phyloP scores from a whole-genome alignment of 2,797 vertebrate genomes.

The Holocentrus rufus region DNA sequence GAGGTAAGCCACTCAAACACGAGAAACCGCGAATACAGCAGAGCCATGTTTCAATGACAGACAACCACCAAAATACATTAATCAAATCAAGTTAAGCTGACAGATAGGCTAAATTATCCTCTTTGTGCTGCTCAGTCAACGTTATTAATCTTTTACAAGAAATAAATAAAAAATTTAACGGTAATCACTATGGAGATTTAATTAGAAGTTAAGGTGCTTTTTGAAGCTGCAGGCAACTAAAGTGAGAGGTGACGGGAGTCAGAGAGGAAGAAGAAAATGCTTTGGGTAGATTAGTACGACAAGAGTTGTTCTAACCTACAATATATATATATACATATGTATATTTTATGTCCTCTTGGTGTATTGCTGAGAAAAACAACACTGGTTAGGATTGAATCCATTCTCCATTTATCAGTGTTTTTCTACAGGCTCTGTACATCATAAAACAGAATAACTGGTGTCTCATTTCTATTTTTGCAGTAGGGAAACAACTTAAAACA shows the following conservation, averaged over 20 bases:
- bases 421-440: not conserved
- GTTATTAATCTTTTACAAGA: conserved; percentile 72
- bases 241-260: conserved; percentile 30
- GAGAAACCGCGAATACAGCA: conserved; percentile 35
- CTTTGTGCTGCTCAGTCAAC: conserved; percentile 61
- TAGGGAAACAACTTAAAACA: no score
- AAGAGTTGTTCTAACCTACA: conserved; percentile 1
- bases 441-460: no score
- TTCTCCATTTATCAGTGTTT: not conserved
- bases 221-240: conserved; percentile 40
- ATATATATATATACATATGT: not conserved
- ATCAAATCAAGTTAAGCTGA: conserved; percentile 73
- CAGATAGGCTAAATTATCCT: conserved; percentile 71
- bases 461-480: no score
- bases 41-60: conserved; percentile 62
- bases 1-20: conserved; percentile 29
- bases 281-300: conserved; percentile 10
- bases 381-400: no score
- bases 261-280: conserved; percentile 10
- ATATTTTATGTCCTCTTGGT: not conserved
- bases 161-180: conserved; percentile 49
- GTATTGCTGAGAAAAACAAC: no score
- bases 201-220: conserved; percentile 61
- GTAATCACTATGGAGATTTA: conserved; percentile 64
- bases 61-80: conserved; percentile 65